Base-by-base conservation (phyloP, 2,888 invertebrate species). In the Mongoloraphidia duomilia region DNA sequence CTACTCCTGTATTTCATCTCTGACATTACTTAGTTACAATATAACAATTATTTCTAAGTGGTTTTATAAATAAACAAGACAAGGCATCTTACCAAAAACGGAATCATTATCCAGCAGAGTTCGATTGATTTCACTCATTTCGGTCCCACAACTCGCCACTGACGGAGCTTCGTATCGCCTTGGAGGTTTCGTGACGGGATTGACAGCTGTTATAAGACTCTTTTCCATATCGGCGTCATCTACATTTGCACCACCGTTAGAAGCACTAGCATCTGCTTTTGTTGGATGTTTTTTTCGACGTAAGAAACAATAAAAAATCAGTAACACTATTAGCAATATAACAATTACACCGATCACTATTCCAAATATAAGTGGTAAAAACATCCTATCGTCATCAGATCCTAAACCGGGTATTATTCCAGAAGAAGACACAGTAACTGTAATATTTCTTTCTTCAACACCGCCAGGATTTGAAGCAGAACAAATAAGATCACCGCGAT, bases 191-290 rank as follows among this genome's bases (percentile, higher is more conserved):
- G 84, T 83, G 13, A 89, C 83, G 0, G 88, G 88, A 68, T 89
- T 88, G 34, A 88, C 85, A 46, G 87, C 84, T 3, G 85, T 84
- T 54, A 90, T 81, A 44, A 89, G 69, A 54, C 86, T 84, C 65
- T 90, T 89, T 63, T 88, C 87, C 74, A 88, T 86, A 62, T 90
- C 89, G 50, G 82, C 79, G 2, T 82, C 82, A 62, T 84, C 84
- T 51, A 84, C 75, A 58, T 82, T 73, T 10, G 84, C 80, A 55
- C 83, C 76, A 8, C 79, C 80, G 53, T 79, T 81, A 33, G 79
- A 74, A 0, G 77, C 72, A 46, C 73, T 73, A 46, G 73, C 68
- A 41, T 75, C 77, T 47, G 70, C 68, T 59, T 78, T 79, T 56
- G 81, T 69, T 61, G 77, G 70, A 60, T 75, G 68, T 64, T 74